These are phyloP conservation scores for Helicoverpa armigera DNA, from an alignment of 1,140 invertebrate genomes.

Conservation along the genomic window DNA sequence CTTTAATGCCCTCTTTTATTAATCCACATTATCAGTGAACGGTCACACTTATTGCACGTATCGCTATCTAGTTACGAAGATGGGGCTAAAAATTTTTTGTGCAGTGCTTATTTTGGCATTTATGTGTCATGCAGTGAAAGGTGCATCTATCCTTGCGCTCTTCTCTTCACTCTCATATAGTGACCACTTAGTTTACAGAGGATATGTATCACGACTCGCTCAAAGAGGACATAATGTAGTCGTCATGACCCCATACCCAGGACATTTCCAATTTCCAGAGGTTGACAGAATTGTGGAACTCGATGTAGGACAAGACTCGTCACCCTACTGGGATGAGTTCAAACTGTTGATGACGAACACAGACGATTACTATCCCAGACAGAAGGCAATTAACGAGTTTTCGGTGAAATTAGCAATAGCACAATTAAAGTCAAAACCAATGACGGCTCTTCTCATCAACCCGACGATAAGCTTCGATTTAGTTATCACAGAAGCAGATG, in stretches of 20 bases:
- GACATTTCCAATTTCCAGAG: constrained; percentile 72
- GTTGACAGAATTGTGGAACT: constrained; percentile 73
- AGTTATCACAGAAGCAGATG: constrained; percentile 81
- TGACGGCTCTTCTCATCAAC: constrained; percentile 74
- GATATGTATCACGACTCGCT: constrained; percentile 70
- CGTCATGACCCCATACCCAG: constrained; percentile 82
- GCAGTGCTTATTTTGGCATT: constrained; percentile 61
- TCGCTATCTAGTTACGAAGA: not conserved
- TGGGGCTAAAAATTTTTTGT: constrained; percentile 60
- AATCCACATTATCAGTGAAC: constrained; percentile 18
- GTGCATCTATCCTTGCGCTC: constrained; percentile 76
- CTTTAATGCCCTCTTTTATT: constrained; percentile 9
- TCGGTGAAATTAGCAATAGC: constrained; percentile 74
- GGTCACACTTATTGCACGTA: constrained; percentile 3
- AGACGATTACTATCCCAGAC: constrained; percentile 71
- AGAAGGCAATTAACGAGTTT: constrained; percentile 70
- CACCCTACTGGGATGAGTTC: constrained; percentile 73
- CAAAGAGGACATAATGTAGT: constrained; percentile 73
- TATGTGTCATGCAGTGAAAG: constrained; percentile 59
- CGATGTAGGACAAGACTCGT: constrained; percentile 73
- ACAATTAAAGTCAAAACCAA: constrained; percentile 76
- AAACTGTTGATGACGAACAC: constrained; percentile 68
- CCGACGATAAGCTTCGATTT: constrained; percentile 80
- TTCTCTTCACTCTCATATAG: constrained; percentile 80
- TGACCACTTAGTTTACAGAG: constrained; percentile 77